Conservation (phyloP, 2,797 vertebrate genomes). For the Amniataba percoides region DNA sequence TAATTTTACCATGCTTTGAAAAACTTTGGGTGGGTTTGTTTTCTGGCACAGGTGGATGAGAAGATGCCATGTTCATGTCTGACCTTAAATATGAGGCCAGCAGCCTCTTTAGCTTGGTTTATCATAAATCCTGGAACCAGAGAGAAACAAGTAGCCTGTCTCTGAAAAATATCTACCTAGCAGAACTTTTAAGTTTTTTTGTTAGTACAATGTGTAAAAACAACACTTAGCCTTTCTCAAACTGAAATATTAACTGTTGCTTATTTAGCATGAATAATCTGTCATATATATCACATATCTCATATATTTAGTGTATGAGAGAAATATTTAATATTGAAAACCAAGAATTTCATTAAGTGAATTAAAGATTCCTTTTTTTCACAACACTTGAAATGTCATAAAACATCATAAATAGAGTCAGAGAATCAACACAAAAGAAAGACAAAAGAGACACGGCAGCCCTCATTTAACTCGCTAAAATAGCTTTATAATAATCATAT, state of each 20-base stretch:
- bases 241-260: no score
- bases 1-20: no score
- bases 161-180: neutral
- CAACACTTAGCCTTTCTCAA: neutral
- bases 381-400: neutral
- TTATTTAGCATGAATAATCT: no score
- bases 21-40: no score
- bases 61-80: neutral
- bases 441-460: conserved; percentile 66
- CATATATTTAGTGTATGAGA: no score
- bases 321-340: no score
- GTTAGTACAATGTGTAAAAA: neutral
- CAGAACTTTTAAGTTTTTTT: neutral
- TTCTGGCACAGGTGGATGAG: no score
- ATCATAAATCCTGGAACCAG: neutral
- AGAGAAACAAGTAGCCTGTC: no score
- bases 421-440: conserved; percentile 65
- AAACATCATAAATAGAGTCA: conserved; percentile 38
- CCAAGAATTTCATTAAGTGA: neutral
- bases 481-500: conserved; percentile 90
- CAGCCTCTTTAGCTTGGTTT: neutral
- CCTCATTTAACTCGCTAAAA: conserved; percentile 87
- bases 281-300: no score
- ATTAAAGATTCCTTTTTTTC: neutral
- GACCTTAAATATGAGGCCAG: neutral